A percentile compares a stretch with the other conserved stretches of the same genome.
These are phyloP conservation scores for Auanema sp. DNA, from an alignment of 2,888 invertebrate genomes.

Conservation along the genomic window DNA sequence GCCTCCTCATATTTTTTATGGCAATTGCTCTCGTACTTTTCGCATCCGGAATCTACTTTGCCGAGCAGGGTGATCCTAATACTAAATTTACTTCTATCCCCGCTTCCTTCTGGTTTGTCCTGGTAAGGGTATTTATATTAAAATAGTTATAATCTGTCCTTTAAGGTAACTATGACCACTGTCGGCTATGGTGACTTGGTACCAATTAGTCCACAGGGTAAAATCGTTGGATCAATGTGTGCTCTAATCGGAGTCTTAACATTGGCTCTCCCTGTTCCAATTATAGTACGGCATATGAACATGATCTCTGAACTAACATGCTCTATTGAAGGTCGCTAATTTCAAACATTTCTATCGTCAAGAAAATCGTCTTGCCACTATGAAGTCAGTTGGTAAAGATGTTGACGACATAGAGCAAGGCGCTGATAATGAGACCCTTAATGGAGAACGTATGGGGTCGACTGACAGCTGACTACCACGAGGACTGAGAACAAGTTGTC, in stretches of 20 bases:
- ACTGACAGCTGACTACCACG: slow-evolving; percentile 18
- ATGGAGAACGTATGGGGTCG: no score
- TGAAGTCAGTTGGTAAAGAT: slow-evolving; percentile 34
- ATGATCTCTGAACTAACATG: neutral
- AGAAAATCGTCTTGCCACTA: slow-evolving; percentile 60
- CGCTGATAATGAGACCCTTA: neutral
- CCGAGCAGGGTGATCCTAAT: slow-evolving; percentile 65
- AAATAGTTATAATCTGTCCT: slow-evolving; percentile 9
- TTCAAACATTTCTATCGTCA: slow-evolving; percentile 67
- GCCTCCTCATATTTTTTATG: slow-evolving; percentile 68
- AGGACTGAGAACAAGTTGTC: slow-evolving; percentile 32
- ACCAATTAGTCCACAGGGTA: slow-evolving; percentile 65
- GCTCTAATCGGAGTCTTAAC: slow-evolving; percentile 68
- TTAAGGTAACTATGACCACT: slow-evolving; percentile 64
- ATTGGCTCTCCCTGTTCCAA: slow-evolving; percentile 67
- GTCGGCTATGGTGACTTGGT: slow-evolving; percentile 66
- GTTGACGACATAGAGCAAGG: slow-evolving; percentile 21
- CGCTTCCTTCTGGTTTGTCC: slow-evolving; percentile 63
- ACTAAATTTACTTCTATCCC: slow-evolving; percentile 64
- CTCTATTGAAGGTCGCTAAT: slow-evolving; percentile 64
- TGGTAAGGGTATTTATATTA: slow-evolving; percentile 35
- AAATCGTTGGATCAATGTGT: slow-evolving; percentile 66
- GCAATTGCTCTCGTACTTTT: slow-evolving; percentile 65
- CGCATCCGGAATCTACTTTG: slow-evolving; percentile 66
- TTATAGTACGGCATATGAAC: slow-evolving; percentile 62